Conservation (phyloP, 2,888 invertebrate genomes). For the Apoda limacodes region DNA sequence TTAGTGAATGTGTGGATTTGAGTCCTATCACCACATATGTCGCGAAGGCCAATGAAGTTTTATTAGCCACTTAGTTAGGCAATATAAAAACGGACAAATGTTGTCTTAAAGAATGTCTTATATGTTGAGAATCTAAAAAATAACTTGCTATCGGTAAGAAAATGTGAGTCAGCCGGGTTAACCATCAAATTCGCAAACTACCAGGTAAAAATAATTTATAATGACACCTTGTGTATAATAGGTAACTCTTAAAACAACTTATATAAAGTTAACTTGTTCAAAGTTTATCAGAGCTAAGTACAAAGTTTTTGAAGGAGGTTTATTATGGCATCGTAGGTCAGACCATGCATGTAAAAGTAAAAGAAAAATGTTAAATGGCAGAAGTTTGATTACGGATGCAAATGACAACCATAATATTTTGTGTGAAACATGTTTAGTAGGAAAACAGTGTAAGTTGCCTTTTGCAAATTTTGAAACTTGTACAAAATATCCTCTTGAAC, state of each 20-base stretch:
- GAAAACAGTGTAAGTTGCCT: not conserved
- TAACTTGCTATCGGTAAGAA: not conserved
- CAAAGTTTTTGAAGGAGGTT: not conserved
- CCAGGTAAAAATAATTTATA: not conserved
- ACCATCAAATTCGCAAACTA: not conserved
- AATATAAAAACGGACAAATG: not conserved
- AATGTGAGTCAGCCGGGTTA: not conserved
- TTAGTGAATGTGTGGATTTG: not conserved
- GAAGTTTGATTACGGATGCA: constrained; percentile 1
- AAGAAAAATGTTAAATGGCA: constrained; percentile 1
- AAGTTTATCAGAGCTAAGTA: not conserved
- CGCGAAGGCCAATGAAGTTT: too few species aligned
- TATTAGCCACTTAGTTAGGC: too few species aligned
- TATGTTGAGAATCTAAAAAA: not conserved
- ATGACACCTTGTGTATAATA: not conserved
- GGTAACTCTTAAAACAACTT: not conserved
- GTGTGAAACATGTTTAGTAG: constrained; percentile 7
- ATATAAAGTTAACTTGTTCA: not conserved
- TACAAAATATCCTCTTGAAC: not conserved
- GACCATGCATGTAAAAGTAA: constrained; percentile 2
- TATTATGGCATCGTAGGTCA: not conserved
- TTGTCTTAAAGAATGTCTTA: not conserved
- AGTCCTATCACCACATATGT: not conserved
- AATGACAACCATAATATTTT: not conserved
- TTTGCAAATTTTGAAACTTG: constrained; percentile 1